Conservation (phyloP, 1,140 invertebrate species). For the Leptestheria dahalacensis region DNA sequence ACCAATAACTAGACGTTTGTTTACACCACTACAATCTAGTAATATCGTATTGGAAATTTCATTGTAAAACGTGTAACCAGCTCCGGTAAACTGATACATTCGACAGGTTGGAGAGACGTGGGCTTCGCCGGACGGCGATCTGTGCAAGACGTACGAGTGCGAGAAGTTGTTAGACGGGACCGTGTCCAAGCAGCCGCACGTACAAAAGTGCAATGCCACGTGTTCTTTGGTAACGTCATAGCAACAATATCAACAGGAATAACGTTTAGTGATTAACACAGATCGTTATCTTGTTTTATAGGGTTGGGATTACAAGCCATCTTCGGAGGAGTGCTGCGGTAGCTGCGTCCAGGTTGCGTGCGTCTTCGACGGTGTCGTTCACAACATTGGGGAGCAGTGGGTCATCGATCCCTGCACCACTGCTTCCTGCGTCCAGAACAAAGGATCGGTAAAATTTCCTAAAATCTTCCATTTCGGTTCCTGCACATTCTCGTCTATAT, state of each 20-base stretch:
- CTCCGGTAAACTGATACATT: too few species aligned
- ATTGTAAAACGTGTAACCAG: too few species aligned
- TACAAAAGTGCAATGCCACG: slow-evolving; percentile 35
- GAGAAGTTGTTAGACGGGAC: slow-evolving; percentile 30
- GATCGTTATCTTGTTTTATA: too few species aligned
- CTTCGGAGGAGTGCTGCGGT: slow-evolving; percentile 45
- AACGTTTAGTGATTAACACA: too few species aligned
- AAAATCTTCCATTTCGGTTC: too few species aligned
- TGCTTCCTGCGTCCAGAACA: slow-evolving; percentile 21
- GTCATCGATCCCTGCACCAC: slow-evolving; percentile 20
- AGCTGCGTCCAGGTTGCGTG: slow-evolving; percentile 48
- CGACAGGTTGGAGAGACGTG: slow-evolving; percentile 38
- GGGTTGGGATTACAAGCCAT: slow-evolving; percentile 25
- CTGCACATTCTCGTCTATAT: too few species aligned
- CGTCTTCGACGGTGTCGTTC: slow-evolving; percentile 36
- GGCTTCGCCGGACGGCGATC: slow-evolving; percentile 31
- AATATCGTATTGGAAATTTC: too few species aligned
- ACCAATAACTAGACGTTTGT: too few species aligned
- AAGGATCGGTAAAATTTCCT: slow-evolving; percentile 13
- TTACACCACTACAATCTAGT: too few species aligned
- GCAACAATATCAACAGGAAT: too few species aligned
- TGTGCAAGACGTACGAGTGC: slow-evolving; percentile 45
- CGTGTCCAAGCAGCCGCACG: slow-evolving; percentile 33
- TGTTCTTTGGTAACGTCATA: slow-evolving; percentile 34
- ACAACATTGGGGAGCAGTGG: slow-evolving; percentile 28